Evolutionary conservation across 2,888 invertebrate species (phyloP).

Genomic region (Neoitamus cyanurus): DNA sequence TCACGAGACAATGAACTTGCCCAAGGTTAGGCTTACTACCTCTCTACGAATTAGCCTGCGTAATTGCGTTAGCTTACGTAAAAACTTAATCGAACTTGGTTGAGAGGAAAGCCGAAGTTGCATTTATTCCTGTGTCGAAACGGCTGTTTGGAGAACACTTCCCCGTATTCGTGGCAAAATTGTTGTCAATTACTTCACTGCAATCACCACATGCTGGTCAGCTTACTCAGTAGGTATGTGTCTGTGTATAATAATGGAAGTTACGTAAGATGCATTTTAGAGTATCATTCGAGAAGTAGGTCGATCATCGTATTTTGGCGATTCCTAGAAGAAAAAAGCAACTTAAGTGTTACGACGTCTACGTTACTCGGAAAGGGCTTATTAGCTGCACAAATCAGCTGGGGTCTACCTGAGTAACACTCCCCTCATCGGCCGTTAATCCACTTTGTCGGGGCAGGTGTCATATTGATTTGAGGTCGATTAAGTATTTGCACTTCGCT

Average conservation of each 20-base stretch:
- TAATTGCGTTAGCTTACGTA: conserved; percentile 11
- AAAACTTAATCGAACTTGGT: conserved; percentile 4
- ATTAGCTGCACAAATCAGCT: not conserved
- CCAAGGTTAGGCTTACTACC: not conserved
- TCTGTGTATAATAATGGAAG: not conserved
- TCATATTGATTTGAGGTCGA: not conserved
- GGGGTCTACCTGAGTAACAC: not conserved
- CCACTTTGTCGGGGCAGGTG: not conserved
- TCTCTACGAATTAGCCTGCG: not conserved
- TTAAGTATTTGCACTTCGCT: not conserved
- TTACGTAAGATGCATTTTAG: not conserved
- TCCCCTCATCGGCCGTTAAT: not conserved
- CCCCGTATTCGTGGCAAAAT: conserved; percentile 14
- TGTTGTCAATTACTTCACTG: not conserved
- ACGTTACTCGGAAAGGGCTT: not conserved
- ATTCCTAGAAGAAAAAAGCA: not conserved
- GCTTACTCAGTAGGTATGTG: not conserved
- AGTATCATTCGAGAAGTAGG: not conserved
- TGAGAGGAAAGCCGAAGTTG: not conserved
- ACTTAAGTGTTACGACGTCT: not conserved
- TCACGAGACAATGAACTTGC: conserved; percentile 17
- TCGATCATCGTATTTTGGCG: not conserved
- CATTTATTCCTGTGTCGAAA: not conserved
- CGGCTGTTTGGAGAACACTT: not conserved
- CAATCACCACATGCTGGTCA: not conserved